A percentile compares a stretch with the other conserved stretches of the same genome.
These are phyloP conservation scores for Neopipo cinnamomea DNA, from an alignment of 2,113 vertebrate species.

Conservation along the genomic window DNA sequence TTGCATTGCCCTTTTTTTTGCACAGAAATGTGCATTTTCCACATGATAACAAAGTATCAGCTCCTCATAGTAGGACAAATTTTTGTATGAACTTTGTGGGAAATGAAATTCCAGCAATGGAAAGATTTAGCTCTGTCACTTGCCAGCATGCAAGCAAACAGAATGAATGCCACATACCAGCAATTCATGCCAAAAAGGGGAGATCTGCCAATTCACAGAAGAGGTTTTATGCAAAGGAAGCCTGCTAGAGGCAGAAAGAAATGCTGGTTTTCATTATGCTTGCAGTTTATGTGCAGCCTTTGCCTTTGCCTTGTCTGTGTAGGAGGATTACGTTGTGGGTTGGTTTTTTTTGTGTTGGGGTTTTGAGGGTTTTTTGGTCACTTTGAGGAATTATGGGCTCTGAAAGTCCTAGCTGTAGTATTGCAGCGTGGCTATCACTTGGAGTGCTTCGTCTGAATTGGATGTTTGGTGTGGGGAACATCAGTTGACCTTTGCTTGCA, in stretches of 20 bases:
- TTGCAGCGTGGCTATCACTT: background rate
- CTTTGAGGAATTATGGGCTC: background rate
- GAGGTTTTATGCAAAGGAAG: conserved; percentile 29
- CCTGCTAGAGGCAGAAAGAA: conserved; percentile 14
- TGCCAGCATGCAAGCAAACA: conserved; percentile 7
- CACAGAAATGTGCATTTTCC: background rate
- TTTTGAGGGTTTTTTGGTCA: background rate
- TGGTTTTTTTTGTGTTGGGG: background rate
- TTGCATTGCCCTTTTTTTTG: background rate
- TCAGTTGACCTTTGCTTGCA: background rate
- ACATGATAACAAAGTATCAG: background rate
- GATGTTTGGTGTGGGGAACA: background rate
- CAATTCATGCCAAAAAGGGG: background rate
- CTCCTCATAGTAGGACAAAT: background rate
- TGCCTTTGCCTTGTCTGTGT: conserved; percentile 25
- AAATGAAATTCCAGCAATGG: conserved; percentile 11
- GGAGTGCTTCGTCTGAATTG: background rate
- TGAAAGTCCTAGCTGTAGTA: background rate
- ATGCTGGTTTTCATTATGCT: conserved; percentile 45
- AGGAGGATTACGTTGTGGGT: background rate
- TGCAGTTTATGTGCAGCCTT: background rate
- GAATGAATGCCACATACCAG: conserved; percentile 23
- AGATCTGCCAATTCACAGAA: conserved; percentile 37
- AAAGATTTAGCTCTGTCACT: conserved; percentile 18
- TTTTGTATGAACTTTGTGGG: background rate